Evolutionary conservation across 2,888 invertebrate genomes (phyloP).

Genomic region (Alloplasta piceator): DNA sequence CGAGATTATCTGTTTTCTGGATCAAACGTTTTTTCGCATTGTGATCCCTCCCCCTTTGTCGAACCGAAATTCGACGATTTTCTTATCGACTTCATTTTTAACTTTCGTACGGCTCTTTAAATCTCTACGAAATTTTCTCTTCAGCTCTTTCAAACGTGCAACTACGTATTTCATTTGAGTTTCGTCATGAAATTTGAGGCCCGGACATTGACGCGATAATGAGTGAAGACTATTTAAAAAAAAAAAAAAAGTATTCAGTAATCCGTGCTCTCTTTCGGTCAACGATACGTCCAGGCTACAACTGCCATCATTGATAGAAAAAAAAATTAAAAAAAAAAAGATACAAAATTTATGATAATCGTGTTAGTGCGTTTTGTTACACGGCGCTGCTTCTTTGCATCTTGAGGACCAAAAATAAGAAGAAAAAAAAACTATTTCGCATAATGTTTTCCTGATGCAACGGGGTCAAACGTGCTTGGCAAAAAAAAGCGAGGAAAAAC

Average conservation of each 20-base stretch:
- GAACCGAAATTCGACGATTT: neutral
- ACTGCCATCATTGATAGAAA: slow-evolving; percentile 74
- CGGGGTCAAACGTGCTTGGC: slow-evolving; percentile 18
- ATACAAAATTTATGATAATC: slow-evolving; percentile 48
- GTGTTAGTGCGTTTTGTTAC: slow-evolving; percentile 30
- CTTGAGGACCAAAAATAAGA: slow-evolving; percentile 52
- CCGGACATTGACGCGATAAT: slow-evolving; percentile 23
- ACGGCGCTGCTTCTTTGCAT: slow-evolving; percentile 41
- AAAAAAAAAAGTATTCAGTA: slow-evolving; percentile 54
- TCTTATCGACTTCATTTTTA: slow-evolving; percentile 33
- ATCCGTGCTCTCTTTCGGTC: slow-evolving; percentile 73
- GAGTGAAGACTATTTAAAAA: slow-evolving; percentile 34
- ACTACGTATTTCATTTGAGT: slow-evolving; percentile 1
- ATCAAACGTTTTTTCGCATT: too few species aligned
- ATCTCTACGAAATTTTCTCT: slow-evolving; percentile 15
- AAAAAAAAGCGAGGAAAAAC: neutral
- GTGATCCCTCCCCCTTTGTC: too few species aligned
- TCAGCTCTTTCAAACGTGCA: slow-evolving; percentile 17
- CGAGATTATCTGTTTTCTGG: too few species aligned
- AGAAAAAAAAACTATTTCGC: slow-evolving; percentile 22
- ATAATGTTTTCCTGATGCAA: slow-evolving; percentile 31
- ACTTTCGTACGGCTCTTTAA: slow-evolving; percentile 8
- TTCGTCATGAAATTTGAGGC: slow-evolving; percentile 10
- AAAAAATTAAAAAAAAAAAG: slow-evolving; percentile 37
- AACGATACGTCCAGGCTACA: slow-evolving; percentile 76